A percentile compares a stretch with the other conserved stretches of the same genome.
These are phyloP conservation scores for Rhinolophus ferrumequinum DNA, from an alignment of 2,113 vertebrate genomes.

Conservation along the genomic window DNA sequence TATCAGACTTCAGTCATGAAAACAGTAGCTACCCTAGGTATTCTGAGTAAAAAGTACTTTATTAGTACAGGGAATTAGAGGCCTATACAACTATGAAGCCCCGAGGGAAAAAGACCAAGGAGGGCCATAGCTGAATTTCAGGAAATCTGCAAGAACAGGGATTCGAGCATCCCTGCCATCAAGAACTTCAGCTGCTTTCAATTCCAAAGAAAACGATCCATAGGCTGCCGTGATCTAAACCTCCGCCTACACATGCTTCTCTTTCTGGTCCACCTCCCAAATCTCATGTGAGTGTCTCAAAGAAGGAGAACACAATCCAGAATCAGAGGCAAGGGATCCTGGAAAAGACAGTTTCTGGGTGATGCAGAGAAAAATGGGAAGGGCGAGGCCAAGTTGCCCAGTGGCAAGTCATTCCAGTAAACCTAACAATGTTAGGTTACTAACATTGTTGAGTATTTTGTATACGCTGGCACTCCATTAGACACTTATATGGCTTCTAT, in stretches of 20 bases:
- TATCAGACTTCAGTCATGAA: neutral
- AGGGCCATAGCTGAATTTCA: neutral
- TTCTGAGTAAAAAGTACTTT: neutral
- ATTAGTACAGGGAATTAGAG: neutral
- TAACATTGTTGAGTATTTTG: neutral
- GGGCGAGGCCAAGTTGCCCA: neutral
- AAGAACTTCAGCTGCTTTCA: neutral
- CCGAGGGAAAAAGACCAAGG: neutral
- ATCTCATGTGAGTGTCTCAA: neutral
- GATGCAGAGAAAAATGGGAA: neutral
- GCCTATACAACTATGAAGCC: neutral
- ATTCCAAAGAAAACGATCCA: neutral
- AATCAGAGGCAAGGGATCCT: neutral
- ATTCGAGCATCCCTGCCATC: neutral
- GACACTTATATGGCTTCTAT: neutral
- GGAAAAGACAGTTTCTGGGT: neutral
- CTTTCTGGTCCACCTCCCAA: neutral
- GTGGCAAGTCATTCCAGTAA: neutral
- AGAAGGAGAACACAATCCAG: neutral
- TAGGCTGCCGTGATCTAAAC: neutral
- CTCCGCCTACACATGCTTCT: neutral
- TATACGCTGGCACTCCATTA: neutral
- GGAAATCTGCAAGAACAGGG: neutral
- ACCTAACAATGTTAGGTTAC: neutral
- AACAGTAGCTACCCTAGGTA: neutral